Percentiles rank a stretch among this genome's conserved stretches.
Evolutionary conservation across 2,113 vertebrate genomes (phyloP).

Genomic region (Caranx ignobilis): DNA sequence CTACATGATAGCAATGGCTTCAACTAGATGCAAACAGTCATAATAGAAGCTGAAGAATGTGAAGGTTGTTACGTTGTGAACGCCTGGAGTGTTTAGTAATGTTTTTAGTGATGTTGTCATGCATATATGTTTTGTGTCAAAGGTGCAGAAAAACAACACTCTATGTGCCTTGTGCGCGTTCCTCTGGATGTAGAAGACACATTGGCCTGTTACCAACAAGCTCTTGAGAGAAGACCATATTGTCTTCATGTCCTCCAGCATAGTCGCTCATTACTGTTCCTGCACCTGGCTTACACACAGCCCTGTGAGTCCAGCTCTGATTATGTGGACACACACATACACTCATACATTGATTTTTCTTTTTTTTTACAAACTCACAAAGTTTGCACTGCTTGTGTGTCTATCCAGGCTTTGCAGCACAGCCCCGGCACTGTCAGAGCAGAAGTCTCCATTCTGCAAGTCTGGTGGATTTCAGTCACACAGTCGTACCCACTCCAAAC

Average conservation of each 20-base stretch:
- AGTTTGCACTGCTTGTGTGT: background rate
- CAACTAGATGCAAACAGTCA: too few relatives aligned
- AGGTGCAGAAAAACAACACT: constrained; percentile 76
- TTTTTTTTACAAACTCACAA: background rate
- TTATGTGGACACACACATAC: background rate
- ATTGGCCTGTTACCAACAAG: constrained; percentile 88
- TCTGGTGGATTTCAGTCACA: constrained; percentile 82
- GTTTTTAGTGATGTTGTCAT: background rate
- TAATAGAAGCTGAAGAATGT: too few relatives aligned
- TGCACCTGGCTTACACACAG: constrained; percentile 89
- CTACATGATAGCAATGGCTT: too few relatives aligned
- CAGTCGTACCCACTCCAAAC: constrained; percentile 70
- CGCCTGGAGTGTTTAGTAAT: background rate
- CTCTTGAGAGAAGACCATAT: constrained; percentile 82
- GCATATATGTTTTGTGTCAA: constrained; percentile 43
- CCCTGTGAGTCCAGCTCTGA: constrained; percentile 80
- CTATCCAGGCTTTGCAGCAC: constrained; percentile 48
- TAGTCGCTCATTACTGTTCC: constrained; percentile 87
- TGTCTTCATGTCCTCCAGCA: constrained; percentile 87
- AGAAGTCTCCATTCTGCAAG: constrained; percentile 41
- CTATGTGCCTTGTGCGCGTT: constrained; percentile 85
- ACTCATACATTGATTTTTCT: background rate
- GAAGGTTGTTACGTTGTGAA: too few relatives aligned
- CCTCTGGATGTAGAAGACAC: constrained; percentile 91
- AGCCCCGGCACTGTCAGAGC: constrained; percentile 30